Percentiles rank a stretch among this genome's conserved stretches.
Evolutionary conservation across 2,113 vertebrate genomes (phyloP).

Genomic region (Egretta garzetta): DNA sequence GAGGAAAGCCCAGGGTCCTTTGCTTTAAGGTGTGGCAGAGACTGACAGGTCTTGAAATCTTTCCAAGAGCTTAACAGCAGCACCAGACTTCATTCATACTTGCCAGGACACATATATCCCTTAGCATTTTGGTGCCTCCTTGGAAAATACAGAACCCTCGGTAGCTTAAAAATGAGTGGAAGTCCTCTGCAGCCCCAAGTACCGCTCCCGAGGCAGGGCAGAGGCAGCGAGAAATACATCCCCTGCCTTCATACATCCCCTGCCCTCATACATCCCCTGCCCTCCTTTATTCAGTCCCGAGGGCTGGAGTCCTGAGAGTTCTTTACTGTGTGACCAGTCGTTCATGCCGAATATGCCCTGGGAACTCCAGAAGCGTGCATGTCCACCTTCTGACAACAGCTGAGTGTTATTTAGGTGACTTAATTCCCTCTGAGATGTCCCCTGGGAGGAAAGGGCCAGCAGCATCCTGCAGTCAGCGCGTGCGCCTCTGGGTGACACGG

Average conservation of each 20-base stretch:
- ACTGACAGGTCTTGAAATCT: background rate
- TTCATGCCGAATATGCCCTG: accelerated
- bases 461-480: background rate
- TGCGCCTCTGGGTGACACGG: accelerated
- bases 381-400: accelerated
- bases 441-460: background rate
- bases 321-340: accelerated
- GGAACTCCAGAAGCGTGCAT: accelerated
- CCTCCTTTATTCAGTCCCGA: background rate
- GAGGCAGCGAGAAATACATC: accelerated
- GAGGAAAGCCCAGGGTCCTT: background rate
- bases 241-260: too few species aligned
- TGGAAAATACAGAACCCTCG: background rate
- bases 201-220: background rate
- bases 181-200: background rate
- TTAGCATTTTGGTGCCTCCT: background rate
- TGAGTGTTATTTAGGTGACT: background rate
- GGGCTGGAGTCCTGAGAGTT: background rate
- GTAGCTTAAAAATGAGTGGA: background rate
- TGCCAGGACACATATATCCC: background rate
- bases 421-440: background rate
- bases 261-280: background rate
- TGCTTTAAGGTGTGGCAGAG: background rate
- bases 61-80: background rate
- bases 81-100: background rate